Evolutionary conservation across 2,797 vertebrate species (phyloP).

Genomic region (Galagoides demidoff): DNA sequence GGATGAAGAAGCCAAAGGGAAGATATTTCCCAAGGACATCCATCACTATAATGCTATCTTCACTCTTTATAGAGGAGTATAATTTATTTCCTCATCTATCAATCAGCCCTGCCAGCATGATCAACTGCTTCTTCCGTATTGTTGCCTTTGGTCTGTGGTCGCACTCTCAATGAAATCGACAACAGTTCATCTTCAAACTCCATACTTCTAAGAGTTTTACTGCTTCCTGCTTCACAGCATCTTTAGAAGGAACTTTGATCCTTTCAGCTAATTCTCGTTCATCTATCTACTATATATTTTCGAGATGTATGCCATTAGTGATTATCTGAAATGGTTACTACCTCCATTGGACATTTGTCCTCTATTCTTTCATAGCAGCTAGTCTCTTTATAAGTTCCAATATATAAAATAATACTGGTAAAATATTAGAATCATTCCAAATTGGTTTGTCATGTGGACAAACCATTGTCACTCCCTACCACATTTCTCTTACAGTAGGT

Average conservation of each 20-base stretch:
- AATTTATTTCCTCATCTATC: conserved; percentile 36
- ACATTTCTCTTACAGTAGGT: not conserved
- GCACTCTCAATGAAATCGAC: not conserved
- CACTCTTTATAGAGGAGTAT: not conserved
- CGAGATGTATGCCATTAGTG: not conserved
- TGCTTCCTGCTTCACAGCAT: conserved; percentile 9
- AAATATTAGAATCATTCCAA: conserved; percentile 38
- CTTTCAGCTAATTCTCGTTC: conserved; percentile 18
- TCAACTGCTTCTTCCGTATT: conserved; percentile 16
- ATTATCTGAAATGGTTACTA: conserved; percentile 29
- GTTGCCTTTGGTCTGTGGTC: conserved; percentile 14
- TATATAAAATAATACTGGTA: not conserved
- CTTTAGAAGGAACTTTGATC: conserved; percentile 39
- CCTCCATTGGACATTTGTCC: not conserved
- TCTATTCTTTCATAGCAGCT: conserved; percentile 38
- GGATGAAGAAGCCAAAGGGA: not conserved
- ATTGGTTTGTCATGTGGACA: not conserved
- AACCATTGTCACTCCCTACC: not conserved
- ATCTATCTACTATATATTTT: too few species aligned
- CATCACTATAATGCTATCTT: conserved; percentile 44
- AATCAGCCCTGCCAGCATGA: not conserved
- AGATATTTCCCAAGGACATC: not conserved
- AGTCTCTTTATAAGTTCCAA: not conserved
- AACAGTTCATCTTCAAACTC: conserved; percentile 15
- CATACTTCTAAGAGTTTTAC: conserved; percentile 13